A percentile compares a stretch with the other conserved stretches of the same genome.
Conservation (phyloP, 2,797 vertebrate species). For the Chlorospingus semifuscus region DNA sequence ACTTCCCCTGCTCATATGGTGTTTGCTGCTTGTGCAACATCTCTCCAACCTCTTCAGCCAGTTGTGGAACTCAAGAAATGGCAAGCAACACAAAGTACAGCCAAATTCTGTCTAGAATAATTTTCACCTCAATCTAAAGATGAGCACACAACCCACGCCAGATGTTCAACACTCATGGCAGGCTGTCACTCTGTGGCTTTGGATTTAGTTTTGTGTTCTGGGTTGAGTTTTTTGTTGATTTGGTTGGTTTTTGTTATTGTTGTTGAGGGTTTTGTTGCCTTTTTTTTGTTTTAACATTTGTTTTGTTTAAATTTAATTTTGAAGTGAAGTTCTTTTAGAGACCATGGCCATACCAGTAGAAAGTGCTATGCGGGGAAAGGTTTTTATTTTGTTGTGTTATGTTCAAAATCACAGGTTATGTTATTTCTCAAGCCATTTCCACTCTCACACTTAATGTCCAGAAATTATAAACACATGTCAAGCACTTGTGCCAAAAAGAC, state of each 20-base stretch:
- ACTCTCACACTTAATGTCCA: background rate
- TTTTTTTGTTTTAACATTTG: background rate
- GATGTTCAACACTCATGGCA: background rate
- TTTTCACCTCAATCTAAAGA: background rate
- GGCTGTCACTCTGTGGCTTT: accelerated
- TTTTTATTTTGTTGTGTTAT: background rate
- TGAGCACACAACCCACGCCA: accelerated
- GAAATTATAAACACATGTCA: background rate
- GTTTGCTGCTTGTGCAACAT: background rate
- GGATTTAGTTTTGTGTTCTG: background rate
- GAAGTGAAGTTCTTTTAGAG: background rate
- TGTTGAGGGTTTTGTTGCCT: accelerated
- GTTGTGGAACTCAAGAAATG: background rate
- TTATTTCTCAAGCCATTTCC: background rate
- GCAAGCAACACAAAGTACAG: accelerated
- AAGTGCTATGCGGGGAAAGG: accelerated
- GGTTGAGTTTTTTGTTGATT: accelerated
- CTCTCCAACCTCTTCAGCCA: background rate
- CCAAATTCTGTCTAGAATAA: background rate
- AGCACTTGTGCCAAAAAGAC: background rate
- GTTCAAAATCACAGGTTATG: background rate
- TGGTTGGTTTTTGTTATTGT: background rate
- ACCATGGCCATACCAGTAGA: accelerated
- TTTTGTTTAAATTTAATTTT: background rate
- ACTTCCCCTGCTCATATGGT: background rate